Percentiles rank a stretch among this genome's conserved stretches.
Conservation (phyloP, 2,113 vertebrate genomes). For the Cyprinus carpio region DNA sequence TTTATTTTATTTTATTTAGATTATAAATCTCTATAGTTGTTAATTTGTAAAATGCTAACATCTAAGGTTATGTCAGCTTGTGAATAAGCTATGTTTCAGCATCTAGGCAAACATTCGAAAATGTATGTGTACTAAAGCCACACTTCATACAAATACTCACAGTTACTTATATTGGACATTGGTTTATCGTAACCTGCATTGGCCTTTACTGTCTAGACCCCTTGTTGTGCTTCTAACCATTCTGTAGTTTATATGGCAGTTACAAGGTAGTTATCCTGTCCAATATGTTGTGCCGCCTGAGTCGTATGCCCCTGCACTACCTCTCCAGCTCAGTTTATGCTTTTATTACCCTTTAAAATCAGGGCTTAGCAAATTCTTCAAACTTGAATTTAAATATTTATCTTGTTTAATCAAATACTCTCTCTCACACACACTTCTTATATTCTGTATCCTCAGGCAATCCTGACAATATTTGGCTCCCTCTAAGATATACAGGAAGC, state of each 20-base stretch:
- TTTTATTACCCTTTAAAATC: neutral
- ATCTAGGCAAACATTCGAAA: neutral
- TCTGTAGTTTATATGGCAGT: neutral
- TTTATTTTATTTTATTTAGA: no score
- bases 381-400: neutral
- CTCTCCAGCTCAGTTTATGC: neutral
- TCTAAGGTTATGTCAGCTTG: neutral
- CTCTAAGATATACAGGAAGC: constrained; percentile 11
- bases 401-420: neutral
- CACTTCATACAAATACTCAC: neutral
- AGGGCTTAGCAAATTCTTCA: neutral
- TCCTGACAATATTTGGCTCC: neutral
- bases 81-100: neutral
- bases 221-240: neutral
- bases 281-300: neutral
- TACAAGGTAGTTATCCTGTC: constrained; percentile 8
- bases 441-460: neutral
- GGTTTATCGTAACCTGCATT: neutral
- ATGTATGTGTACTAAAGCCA: neutral
- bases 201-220: neutral
- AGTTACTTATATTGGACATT: neutral
- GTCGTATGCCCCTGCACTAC: neutral
- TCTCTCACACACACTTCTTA: neutral
- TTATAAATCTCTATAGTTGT: neutral
- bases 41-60: neutral